Base-by-base conservation (phyloP, 1,140 invertebrate species). In the Mizuhopecten yessoensis region DNA sequence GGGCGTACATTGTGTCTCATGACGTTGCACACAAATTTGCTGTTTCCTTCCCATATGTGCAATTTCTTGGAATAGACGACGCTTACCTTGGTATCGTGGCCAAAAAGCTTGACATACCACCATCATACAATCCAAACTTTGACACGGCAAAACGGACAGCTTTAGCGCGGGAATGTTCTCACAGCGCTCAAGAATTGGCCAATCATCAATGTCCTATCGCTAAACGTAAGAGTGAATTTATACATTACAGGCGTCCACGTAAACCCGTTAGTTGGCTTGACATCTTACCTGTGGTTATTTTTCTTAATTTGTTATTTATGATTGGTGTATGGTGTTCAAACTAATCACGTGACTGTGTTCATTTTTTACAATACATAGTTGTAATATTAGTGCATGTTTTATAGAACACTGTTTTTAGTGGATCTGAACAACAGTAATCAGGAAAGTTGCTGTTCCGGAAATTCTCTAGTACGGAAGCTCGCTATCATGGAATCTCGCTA, bases 41-140 rank as follows among this genome's bases (percentile, higher is more conserved):
- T 23, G 49, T 33, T 23, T 57, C 88, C 2, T 91, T 89, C 34
- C 87, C 87, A 34, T 49, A 89, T 45, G 88, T 91, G 75, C 57
- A 87, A 87, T 89, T 86, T 23, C 33, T 89, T 45, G 49, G 75
- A 34, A 91, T 91, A 89, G 90, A 91, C 75, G 90, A 91, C 33
- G 57, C 33, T 0, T 91, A 91, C 86, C 39, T 91, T 17, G 90
- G 90, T 29, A 87, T 91, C 10, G 88, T 91, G 17, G 90, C 90
- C 11, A 29, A 91, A 0, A 86, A 89, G 86, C 33, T 91, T 20
- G 49, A 89, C 1, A 86, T 91, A 17, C 33, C 33, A 20, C 75
- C 86, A 34, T 34, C 17, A 29, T 75, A 75, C 11, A n/a, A 75
- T 33, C 57, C 57, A 3, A n/a, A 29, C 23, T 75, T 75, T n/a